Evolutionary conservation across 2,797 vertebrate genomes (phyloP), one percentile per base, ranked within the genome.

Genomic region (Crax fasciolata): DNA sequence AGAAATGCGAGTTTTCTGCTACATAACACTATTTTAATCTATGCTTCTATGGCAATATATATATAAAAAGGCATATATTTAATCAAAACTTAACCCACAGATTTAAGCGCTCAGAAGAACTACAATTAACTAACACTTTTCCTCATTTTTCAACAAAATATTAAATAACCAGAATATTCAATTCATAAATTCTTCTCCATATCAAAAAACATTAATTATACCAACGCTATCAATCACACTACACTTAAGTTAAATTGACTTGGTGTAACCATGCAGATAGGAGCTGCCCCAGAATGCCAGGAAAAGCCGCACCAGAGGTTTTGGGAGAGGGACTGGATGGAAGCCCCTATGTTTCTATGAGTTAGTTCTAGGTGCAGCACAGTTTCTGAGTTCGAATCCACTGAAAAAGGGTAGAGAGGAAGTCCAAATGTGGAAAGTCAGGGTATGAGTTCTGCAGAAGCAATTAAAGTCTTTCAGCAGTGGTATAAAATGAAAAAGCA

Each of bases 1-100:
- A 91, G 92, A 96, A 94, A 74, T 75, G 71, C 88, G 73, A 87
- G 67, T 96, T 84, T 94, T 90, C 61, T 86, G 87, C 75, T 81
- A 44, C 66, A 63, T n/a, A 74, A 41, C 35, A 59, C 83, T 80
- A 83, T 59, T 93, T 88, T 78, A 91, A 85, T 57, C 48, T 66
- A 15, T 58, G 49, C 27, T 91, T 41, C 74, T 94, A 43, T 55
- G 48, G 87, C 52, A 61, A 51, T 85, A 87, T 87, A 54, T 18
- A 49, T 21, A 48, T 6, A 65, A 52, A 11, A 76, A 65, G 71
- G 28, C 6, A 32, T 16, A 19, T 1, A 1, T 61, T 87, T 57
- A 63, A 8, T 54, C 27, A 86, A 84, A 94, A 88, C 67, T 68
- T 18, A 35, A 18, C 24, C 83, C 24, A 32, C 10, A 75, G 49